A percentile compares a stretch with the other conserved stretches of the same genome.
Evolutionary conservation across 2,888 invertebrate species (phyloP).

Genomic region (Rotaria sp.): DNA sequence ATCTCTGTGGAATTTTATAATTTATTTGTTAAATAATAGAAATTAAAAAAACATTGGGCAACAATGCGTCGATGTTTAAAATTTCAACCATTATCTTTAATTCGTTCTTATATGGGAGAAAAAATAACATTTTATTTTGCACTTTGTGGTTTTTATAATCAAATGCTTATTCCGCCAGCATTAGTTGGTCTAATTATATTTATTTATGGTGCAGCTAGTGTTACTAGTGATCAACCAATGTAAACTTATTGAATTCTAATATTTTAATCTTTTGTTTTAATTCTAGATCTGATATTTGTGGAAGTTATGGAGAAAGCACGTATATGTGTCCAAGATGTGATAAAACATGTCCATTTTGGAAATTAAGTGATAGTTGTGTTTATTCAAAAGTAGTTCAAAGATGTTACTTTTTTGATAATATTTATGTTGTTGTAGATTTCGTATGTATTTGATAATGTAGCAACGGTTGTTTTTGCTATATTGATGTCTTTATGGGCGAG

Average conservation of each 20-base stretch:
- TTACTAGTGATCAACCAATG: conserved; percentile 45
- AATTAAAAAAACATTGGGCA: conserved; percentile 60
- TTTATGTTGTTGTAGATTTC: conserved; percentile 41
- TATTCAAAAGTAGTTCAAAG: not conserved
- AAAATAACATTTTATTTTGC: conserved; percentile 62
- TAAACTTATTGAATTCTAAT: conserved; percentile 35
- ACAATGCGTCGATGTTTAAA: conserved; percentile 60
- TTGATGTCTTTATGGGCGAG: conserved; percentile 55
- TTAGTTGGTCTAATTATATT: conserved; percentile 51
- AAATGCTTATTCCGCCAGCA: conserved; percentile 69
- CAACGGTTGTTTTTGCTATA: conserved; percentile 54
- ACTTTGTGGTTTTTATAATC: conserved; percentile 73
- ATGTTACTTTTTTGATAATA: not conserved
- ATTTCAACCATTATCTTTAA: conserved; percentile 61
- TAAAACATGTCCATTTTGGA: conserved; percentile 59
- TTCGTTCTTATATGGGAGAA: conserved; percentile 61
- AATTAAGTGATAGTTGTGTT: conserved; percentile 48
- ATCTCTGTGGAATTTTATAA: not conserved
- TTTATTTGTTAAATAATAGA: conserved; percentile 46
- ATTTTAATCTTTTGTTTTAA: not conserved
- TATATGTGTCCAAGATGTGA: conserved; percentile 55
- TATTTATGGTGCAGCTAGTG: conserved; percentile 51
- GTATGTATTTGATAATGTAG: conserved; percentile 53
- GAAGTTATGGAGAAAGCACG: conserved; percentile 45
- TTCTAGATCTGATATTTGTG: conserved; percentile 50